Percentiles rank a stretch among this genome's conserved stretches.
Conservation (phyloP, 2,888 invertebrate species). For the Lasioglossum vierecki region DNA sequence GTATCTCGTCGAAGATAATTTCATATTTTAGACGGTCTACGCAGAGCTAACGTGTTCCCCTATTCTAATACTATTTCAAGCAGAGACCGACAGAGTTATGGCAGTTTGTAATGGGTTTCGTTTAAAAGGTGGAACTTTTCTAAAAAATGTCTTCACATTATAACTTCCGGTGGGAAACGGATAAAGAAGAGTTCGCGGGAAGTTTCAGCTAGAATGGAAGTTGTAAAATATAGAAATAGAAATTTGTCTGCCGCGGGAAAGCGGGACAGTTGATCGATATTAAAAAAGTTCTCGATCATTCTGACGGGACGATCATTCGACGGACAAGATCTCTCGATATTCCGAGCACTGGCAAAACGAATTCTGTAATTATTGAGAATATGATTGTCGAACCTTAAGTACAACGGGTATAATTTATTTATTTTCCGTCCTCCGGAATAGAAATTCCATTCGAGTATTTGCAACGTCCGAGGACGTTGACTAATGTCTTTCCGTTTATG, state of each 20-base stretch:
- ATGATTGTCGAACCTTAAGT: too few relatives aligned
- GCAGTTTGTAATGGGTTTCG: not conserved
- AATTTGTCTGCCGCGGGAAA: not conserved
- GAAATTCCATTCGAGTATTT: not conserved
- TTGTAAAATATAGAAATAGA: not conserved
- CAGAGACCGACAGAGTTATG: not conserved
- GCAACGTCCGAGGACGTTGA: not conserved
- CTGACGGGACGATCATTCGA: not conserved
- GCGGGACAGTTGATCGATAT: not conserved
- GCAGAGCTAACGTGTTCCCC: too few relatives aligned
- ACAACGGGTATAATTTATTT: too few relatives aligned
- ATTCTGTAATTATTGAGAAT: too few relatives aligned
- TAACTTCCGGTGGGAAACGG: not conserved
- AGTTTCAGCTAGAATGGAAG: not conserved
- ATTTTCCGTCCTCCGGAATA: too few relatives aligned
- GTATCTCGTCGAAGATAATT: not conserved
- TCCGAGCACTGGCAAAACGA: too few relatives aligned
- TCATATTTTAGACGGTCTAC: not conserved
- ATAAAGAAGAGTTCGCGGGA: not conserved
- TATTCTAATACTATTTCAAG: not conserved
- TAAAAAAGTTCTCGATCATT: not conserved
- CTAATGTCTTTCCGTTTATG: not conserved
- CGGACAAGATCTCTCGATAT: not conserved
- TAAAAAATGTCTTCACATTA: constrained; percentile 1
- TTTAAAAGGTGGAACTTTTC: not conserved